Base-by-base conservation (phyloP, 2,113 vertebrate species). In the Anarhynchus alexandrinus region DNA sequence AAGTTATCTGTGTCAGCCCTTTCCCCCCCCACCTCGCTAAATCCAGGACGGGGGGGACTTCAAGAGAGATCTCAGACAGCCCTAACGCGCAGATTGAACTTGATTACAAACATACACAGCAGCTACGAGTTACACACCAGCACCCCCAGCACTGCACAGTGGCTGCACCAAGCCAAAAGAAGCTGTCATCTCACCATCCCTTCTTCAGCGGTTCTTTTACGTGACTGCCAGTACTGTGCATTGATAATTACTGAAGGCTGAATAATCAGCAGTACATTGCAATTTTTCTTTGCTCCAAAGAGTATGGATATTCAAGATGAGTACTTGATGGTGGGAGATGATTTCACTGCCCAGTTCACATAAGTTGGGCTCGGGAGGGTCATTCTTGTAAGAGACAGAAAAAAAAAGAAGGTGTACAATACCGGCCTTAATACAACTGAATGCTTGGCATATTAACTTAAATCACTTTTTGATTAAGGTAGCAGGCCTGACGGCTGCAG, bases 81-180 rank as follows among this genome's bases (percentile, higher is more conserved):
- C 17, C 27, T 10, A 32, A 22, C 13, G 21, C 8, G 15, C 32
- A 67, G 36, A 10, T 3, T 34, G 19, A 47, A 17, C 23, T 43
- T 10, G 6, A 23, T 34, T 29, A 23, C 10, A 29, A 54, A 52
- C 9, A 49, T 1, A 40, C 12, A n/a, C 25, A 92, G 47, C 25
- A 27, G 57, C 45, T 5, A 9, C 0, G 0, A 77, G 23, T 20
- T 38, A n/a, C 36, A 22, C 3, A 14, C 23, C 18, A 54, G 19
- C 52, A 66, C 14, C 52, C 13, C 1, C 11, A 38, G n/a, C 36
- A 43, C 43, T 22, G 22, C 4, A 2, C 11, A 55, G 30, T 1
- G 4, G 43, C 15, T 38, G 13, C 30, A 11, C 7, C 40, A 22
- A 58, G 26, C 34, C 36, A 65, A 2, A 22, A 26, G 32, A 16